Evolutionary conservation across 2,888 invertebrate species (phyloP), one percentile per base, ranked within the genome.

Genomic region (Leuctra nigra): DNA sequence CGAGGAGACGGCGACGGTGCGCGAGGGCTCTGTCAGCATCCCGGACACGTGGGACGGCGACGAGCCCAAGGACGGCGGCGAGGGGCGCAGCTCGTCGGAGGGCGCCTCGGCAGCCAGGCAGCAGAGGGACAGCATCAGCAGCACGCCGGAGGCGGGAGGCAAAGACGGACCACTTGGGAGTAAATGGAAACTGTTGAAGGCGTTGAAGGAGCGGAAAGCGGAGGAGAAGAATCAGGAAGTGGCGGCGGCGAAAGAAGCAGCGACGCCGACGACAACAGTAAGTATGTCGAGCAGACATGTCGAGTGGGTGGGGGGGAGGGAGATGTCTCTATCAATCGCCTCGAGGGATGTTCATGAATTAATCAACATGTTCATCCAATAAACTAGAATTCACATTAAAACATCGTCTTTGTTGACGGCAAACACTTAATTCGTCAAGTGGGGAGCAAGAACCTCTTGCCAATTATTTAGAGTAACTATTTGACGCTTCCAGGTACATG

Each of bases 151-250:
- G 11, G 70, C 63, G 67, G 74, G 68, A 60, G 73, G 69, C 68
- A 68, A 66, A 61, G 76, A 68, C 65, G 78, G 79, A 47, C 81
- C 80, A 11, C 78, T 84, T 53, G 86, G 89, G 7, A 91, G 91
- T 68, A 91, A 91, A 70, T 93, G 93, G 93, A 92, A 92, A 70
- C 77, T 93, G 44, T 73, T 93, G 2, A 93, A 92, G 72, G 91
- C 92, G 1, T 72, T 93, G 24, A 92, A 92, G 69, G 92, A 93
- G 66, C 79, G 87, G 60, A 92, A 93, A 74, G 89, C 91, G 2
- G 92, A 92, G 71, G 91, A 92, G 66, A 88, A 85, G 70, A 80
- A 84, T 66, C 80, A 82, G 59, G 86, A 83, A 58, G 82, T 84
- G 61, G 79, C 80, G 53, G 80, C 77, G 55, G 82, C 81, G 59